phyloP scores from a whole-genome alignment of 2,113 vertebrate genomes.

The Paramormyrops kingsleyae region DNA sequence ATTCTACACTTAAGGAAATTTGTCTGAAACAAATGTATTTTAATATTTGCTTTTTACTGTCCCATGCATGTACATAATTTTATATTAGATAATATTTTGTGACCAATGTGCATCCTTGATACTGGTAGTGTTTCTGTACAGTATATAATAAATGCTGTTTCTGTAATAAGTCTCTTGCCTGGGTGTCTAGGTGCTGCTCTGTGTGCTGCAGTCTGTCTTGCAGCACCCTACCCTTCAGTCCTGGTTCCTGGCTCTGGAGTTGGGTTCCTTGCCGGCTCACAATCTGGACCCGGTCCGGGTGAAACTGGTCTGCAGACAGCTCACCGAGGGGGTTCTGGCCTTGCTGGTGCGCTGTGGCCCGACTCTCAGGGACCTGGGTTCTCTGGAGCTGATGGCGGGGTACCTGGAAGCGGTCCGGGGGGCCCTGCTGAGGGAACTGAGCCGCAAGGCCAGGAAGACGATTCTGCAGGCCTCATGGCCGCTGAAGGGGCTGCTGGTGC shows the following conservation, averaged over 20 bases:
- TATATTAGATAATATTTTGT: no score
- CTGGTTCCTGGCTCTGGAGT: slow-evolving; percentile 85
- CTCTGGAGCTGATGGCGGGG: slow-evolving; percentile 45
- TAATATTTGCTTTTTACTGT: neutral
- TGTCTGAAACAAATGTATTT: neutral
- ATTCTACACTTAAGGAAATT: neutral
- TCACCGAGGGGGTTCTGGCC: slow-evolving; percentile 57
- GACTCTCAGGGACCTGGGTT: slow-evolving; percentile 41
- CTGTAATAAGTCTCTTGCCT: neutral
- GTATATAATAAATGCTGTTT: neutral
- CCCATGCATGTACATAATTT: neutral
- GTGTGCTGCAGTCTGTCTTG: slow-evolving; percentile 63
- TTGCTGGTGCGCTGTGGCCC: slow-evolving; percentile 61
- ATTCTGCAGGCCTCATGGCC: slow-evolving; percentile 43
- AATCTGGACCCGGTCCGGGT: slow-evolving; percentile 66
- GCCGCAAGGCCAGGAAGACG: neutral
- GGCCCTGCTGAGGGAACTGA: slow-evolving; percentile 67
- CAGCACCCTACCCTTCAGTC: slow-evolving; percentile 73
- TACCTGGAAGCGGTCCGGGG: slow-evolving; percentile 61
- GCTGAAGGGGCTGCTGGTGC: slow-evolving; percentile 64
- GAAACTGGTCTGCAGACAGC: slow-evolving; percentile 63
- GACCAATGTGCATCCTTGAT: neutral
- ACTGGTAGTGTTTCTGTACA: neutral
- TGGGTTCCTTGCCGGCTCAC: slow-evolving; percentile 60
- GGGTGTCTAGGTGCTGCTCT: slow-evolving; percentile 60